Conservation (phyloP, 1,140 invertebrate genomes). For the Tenebrio molitor region DNA sequence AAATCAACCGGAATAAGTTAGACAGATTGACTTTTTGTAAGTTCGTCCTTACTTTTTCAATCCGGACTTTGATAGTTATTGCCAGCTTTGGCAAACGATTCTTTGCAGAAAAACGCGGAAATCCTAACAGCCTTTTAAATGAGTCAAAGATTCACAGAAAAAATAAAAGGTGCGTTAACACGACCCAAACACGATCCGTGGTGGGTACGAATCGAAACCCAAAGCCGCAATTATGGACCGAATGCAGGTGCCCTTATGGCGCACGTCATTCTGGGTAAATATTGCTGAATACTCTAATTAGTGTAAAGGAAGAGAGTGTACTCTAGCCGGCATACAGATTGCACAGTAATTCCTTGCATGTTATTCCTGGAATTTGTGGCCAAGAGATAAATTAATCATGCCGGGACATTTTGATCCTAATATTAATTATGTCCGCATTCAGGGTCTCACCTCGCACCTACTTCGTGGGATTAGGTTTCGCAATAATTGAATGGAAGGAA, state of each 20-base stretch:
- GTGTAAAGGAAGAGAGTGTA: slow-evolving; percentile 10
- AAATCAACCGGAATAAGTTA: slow-evolving; percentile 46
- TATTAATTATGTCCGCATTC: slow-evolving; percentile 50
- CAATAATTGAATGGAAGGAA: slow-evolving; percentile 41
- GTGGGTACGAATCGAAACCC: too few species aligned
- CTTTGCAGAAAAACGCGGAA: too few species aligned
- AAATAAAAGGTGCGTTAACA: too few species aligned
- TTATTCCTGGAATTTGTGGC: slow-evolving; percentile 39
- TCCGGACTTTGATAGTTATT: background rate
- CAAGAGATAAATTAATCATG: slow-evolving; percentile 50
- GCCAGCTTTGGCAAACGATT: background rate
- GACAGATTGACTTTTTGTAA: slow-evolving; percentile 42
- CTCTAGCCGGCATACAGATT: slow-evolving; percentile 15
- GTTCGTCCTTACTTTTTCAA: slow-evolving; percentile 8
- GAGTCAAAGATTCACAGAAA: too few species aligned
- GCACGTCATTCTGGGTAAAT: background rate
- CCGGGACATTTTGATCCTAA: slow-evolving; percentile 47
- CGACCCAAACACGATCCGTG: too few species aligned
- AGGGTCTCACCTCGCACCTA: slow-evolving; percentile 40
- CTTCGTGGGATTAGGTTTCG: slow-evolving; percentile 45
- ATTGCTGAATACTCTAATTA: slow-evolving; percentile 23
- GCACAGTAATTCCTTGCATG: slow-evolving; percentile 24
- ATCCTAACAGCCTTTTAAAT: too few species aligned
- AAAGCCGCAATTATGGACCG: too few species aligned
- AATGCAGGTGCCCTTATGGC: slow-evolving; percentile 14